Evolutionary conservation across 2,797 vertebrate species (phyloP).

Genomic region (Aphelocoma californica): DNA sequence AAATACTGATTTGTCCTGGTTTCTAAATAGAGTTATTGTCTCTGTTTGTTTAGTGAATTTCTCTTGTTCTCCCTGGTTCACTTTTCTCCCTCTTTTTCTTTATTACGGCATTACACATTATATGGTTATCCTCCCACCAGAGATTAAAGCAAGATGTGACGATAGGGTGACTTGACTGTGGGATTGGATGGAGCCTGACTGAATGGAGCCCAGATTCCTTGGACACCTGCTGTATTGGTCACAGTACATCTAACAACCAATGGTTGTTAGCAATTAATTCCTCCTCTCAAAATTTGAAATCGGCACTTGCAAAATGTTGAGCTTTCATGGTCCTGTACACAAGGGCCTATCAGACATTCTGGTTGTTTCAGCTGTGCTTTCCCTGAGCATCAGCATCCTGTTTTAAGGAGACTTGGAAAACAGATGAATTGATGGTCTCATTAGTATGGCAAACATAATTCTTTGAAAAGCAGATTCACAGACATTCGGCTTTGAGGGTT

Average conservation of each 20-base stretch:
- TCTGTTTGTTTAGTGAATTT: neutral
- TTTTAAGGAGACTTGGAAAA: neutral
- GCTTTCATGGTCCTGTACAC: neutral
- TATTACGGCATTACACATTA: accelerated
- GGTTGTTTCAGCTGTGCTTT: slow-evolving; percentile 16
- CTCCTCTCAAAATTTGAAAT: neutral
- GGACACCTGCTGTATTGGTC: neutral
- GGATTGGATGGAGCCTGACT: neutral
- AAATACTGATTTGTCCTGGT: neutral
- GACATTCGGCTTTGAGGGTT: neutral
- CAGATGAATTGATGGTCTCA: neutral
- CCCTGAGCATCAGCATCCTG: neutral
- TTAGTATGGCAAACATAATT: neutral
- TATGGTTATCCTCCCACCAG: neutral
- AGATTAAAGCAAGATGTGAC: neutral
- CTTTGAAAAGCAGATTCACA: neutral
- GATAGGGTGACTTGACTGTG: neutral
- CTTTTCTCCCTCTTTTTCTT: neutral
- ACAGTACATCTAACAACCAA: neutral
- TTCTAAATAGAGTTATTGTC: neutral
- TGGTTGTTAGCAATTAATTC: neutral
- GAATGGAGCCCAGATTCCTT: neutral
- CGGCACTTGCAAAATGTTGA: neutral
- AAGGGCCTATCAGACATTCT: neutral
- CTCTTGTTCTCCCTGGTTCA: neutral